Evolutionary conservation across 2,113 vertebrate species (phyloP), one percentile per base, ranked within the genome.

Genomic region (Gopherus flavomarginatus): DNA sequence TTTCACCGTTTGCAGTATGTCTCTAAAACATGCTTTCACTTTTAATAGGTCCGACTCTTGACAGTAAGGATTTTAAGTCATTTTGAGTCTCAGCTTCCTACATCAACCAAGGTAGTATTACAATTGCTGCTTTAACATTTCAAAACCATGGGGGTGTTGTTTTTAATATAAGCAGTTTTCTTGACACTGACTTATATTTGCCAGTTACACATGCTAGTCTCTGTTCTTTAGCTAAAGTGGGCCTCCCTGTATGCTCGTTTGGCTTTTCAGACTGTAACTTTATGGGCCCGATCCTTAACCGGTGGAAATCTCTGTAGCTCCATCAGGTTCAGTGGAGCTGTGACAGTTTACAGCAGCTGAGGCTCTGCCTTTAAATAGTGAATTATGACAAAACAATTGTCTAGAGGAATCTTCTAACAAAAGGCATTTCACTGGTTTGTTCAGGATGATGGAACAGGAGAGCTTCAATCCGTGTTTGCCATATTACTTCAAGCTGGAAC

Each of bases 1-100:
- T 80, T 11, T 77, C 1, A 0, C 56, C 24, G 54, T 83, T 62
- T 87, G 59, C 57, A 84, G 47, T 38, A 3, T 52, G 12, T 35
- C 50, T 81, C 90, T 96, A 85, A 96, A 47, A 1, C 19, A 1
- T 27, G 5, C 75, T 96, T 97, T 85, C 78, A 17, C 90, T 88
- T 79, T 85, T 24, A 77, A 81, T 95, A 99, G 99, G 98, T 99
- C 92, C 99, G 99, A 8, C 98, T 99, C 4, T 96, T 99, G 96
- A 99, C 99, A 5, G 80, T 99, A 97, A 98, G 99, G 97, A 99
- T 99, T 95, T 98, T 99, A 95, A 99, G 98, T 87, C 99, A 99
- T 95, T 99, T 99, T 97, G 98, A 99, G 88, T 97, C 98, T 35
- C 96, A 85, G 17, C 98, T 99, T 97, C 98, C 98, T 3, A 69